phyloP scores from a whole-genome alignment of 2,797 vertebrate genomes.

The Acipenser transmontanus region DNA sequence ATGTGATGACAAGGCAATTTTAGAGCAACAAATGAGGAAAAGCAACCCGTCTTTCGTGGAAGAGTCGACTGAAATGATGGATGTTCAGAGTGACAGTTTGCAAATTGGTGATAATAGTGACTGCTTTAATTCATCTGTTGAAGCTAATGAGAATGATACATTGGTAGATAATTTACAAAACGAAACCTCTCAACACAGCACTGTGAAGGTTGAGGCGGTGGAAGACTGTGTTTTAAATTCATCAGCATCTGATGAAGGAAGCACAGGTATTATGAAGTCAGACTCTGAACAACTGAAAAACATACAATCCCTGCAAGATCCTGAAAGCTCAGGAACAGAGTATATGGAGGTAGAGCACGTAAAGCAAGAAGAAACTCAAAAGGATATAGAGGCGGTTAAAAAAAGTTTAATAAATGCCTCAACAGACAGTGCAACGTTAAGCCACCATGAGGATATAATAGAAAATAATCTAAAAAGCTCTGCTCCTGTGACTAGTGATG shows the following conservation, averaged over 20 bases:
- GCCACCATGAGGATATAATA: not conserved
- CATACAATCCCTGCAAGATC: constrained; percentile 5
- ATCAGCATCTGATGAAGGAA: not conserved
- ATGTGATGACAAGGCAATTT: not conserved
- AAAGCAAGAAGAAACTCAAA: constrained; percentile 11
- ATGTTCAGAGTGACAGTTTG: not conserved
- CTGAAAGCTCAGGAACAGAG: constrained; percentile 9
- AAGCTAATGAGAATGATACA: not conserved
- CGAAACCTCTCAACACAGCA: not conserved
- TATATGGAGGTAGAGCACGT: constrained; percentile 19
- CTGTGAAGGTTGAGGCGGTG: not conserved
- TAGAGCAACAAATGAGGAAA: not conserved
- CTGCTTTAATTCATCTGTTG: constrained; percentile 14
- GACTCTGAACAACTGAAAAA: not conserved
- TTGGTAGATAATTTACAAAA: not conserved
- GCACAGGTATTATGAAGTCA: constrained; percentile 12
- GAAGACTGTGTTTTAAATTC: not conserved
- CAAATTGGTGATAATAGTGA: not conserved
- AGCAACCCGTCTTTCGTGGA: not conserved
- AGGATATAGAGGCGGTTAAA: constrained; percentile 20
- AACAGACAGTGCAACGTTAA: not conserved
- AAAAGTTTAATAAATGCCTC: not conserved
- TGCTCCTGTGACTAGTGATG: not conserved
- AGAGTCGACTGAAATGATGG: not conserved
- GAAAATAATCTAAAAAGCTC: not conserved